Percentiles rank a stretch among this genome's conserved stretches.
phyloP scores from a whole-genome alignment of 2,113 vertebrate genomes.

The Grantiella picta region DNA sequence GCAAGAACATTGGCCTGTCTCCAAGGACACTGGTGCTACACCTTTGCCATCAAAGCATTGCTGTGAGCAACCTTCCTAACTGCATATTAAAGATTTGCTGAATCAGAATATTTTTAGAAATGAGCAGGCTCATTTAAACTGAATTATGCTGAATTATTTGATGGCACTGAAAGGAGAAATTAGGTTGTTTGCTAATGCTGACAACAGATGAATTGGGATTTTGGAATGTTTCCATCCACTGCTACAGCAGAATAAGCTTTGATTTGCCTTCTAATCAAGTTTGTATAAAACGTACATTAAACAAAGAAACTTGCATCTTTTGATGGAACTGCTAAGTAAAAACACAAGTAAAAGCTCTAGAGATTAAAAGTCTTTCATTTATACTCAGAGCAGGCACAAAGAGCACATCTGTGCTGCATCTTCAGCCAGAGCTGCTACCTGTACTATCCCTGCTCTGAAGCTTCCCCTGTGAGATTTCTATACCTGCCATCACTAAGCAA shows the following conservation, averaged over 20 bases:
- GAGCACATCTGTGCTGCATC: accelerated
- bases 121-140: neutral
- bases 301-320: neutral
- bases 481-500: neutral
- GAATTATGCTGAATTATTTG: neutral
- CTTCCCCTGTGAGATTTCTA: accelerated
- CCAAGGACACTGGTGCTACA: neutral
- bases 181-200: neutral
- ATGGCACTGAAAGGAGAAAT: neutral
- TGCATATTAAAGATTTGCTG: neutral
- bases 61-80: neutral
- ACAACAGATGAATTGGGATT: neutral
- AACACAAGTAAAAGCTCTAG: neutral
- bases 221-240: neutral
- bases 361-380: neutral
- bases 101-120: neutral
- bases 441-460: neutral
- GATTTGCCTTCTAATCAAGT: neutral
- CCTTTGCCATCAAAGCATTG: neutral
- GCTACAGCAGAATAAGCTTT: neutral
- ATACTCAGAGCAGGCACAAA: neutral
- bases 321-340: neutral
- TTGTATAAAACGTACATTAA: neutral
- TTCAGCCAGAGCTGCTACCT: neutral
- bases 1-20: neutral